phyloP scores from a whole-genome alignment of 1,140 invertebrate genomes.

The Drosophila chauvacae region DNA sequence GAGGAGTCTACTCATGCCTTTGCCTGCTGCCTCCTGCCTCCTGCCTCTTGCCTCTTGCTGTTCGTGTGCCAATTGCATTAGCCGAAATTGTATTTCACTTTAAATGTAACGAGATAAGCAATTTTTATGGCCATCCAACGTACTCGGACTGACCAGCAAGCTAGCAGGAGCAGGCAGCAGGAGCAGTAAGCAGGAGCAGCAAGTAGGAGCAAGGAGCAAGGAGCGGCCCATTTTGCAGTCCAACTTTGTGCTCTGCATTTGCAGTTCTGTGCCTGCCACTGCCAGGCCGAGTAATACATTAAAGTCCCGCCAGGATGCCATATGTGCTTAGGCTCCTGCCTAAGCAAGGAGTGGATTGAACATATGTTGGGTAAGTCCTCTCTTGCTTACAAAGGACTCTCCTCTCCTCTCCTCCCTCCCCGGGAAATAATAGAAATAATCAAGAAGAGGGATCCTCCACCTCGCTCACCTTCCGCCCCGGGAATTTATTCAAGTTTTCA shows the following conservation, averaged over 20 bases:
- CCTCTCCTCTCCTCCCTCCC: neutral
- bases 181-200: neutral
- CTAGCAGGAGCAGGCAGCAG: neutral
- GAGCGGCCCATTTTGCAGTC: conserved; percentile 26
- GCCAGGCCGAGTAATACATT: conserved; percentile 51
- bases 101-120: conserved; percentile 71
- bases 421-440: neutral
- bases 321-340: neutral
- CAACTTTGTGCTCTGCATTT: conserved; percentile 54
- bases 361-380: neutral
- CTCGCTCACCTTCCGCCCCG: neutral
- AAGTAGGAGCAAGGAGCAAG: neutral
- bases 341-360: neutral
- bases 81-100: conserved; percentile 77
- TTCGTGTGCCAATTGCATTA: conserved; percentile 76
- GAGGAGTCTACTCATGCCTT: neutral
- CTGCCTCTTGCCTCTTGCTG: neutral
- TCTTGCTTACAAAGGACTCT: neutral
- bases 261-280: conserved; percentile 59
- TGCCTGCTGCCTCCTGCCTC: neutral
- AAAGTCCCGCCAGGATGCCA: conserved; percentile 1
- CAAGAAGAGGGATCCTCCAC: neutral
- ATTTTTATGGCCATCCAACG: conserved; percentile 56
- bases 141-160: neutral
- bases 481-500: conserved; percentile 27